A percentile compares a stretch with the other conserved stretches of the same genome.
Evolutionary conservation across 2,888 invertebrate genomes (phyloP).

Genomic region (Leptarthrus brevirostris): DNA sequence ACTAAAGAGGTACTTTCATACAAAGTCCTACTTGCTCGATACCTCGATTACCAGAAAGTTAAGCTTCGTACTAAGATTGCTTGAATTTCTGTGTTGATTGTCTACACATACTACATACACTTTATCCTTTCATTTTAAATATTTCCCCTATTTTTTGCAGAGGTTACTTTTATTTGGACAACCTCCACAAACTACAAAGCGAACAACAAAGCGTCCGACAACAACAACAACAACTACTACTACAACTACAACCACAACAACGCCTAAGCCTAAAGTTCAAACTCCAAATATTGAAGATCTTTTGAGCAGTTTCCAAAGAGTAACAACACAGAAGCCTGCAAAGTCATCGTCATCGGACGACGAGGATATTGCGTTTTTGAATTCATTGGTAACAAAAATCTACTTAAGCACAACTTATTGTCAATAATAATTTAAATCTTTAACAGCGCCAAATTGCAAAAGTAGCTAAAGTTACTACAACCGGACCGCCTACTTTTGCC

Average conservation of each 20-base stretch:
- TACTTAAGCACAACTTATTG: neutral
- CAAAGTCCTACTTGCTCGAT: too few relatives aligned
- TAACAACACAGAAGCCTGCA: conserved; percentile 64
- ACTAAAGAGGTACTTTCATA: too few relatives aligned
- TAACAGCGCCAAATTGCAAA: conserved; percentile 58
- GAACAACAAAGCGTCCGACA: conserved; percentile 46
- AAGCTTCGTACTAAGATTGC: too few relatives aligned
- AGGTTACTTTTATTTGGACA: conserved; percentile 10
- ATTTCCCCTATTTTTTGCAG: neutral
- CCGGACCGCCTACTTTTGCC: conserved; percentile 64
- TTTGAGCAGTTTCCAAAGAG: conserved; percentile 59
- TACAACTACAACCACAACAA: conserved; percentile 47
- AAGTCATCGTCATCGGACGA: conserved; percentile 67
- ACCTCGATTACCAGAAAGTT: too few relatives aligned
- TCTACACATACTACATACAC: neutral
- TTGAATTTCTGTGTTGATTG: too few relatives aligned
- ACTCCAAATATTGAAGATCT: conserved; percentile 38
- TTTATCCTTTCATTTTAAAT: neutral
- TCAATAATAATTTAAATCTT: conserved; percentile 59
- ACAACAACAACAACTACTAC: conserved; percentile 48
- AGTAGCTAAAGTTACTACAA: conserved; percentile 55
- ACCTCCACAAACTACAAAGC: neutral
- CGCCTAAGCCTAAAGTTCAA: conserved; percentile 23
- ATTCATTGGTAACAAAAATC: conserved; percentile 55
- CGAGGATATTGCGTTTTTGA: conserved; percentile 72